These are phyloP conservation scores for Elgaria multicarinata DNA, from an alignment of 2,113 vertebrate species.

Conservation along the genomic window DNA sequence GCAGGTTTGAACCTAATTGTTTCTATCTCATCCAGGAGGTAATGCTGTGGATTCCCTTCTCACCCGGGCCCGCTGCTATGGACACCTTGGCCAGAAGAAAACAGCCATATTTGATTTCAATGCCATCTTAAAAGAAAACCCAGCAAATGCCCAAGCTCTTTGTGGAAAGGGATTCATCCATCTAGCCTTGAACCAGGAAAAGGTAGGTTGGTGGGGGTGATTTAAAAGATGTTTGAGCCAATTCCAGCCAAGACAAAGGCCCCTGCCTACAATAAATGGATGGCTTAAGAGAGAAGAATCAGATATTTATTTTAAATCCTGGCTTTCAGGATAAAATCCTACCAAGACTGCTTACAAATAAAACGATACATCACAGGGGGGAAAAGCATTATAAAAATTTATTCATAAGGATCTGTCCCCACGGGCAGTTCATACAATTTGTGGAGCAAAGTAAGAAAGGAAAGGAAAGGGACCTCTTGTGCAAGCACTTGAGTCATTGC, in stretches of 20 bases:
- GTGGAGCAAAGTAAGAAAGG: too few relatives aligned
- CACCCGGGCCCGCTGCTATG: constrained; percentile 87
- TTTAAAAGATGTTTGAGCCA: neutral
- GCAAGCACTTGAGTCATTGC: too few relatives aligned
- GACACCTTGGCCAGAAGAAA: constrained; percentile 87
- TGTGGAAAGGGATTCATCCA: constrained; percentile 88
- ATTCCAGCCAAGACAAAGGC: neutral
- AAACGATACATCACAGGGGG: too few relatives aligned
- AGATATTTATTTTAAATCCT: neutral
- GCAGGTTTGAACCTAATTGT: neutral
- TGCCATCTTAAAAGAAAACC: constrained; percentile 82
- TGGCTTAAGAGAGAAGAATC: neutral
- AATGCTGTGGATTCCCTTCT: constrained; percentile 85
- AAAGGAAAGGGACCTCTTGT: too few relatives aligned
- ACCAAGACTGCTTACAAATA: too few relatives aligned
- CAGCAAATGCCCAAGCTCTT: constrained; percentile 82
- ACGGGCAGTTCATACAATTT: too few relatives aligned
- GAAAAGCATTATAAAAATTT: too few relatives aligned
- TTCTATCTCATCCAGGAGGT: constrained; percentile 75
- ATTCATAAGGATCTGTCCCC: too few relatives aligned
- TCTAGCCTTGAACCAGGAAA: constrained; percentile 86
- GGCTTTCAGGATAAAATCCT: too few relatives aligned
- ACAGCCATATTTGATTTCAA: constrained; percentile 93
- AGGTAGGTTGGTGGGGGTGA: constrained; percentile 75
- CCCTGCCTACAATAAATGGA: neutral